Evolutionary conservation across 2,888 invertebrate species (phyloP).

Genomic region (Drosophila testacea): DNA sequence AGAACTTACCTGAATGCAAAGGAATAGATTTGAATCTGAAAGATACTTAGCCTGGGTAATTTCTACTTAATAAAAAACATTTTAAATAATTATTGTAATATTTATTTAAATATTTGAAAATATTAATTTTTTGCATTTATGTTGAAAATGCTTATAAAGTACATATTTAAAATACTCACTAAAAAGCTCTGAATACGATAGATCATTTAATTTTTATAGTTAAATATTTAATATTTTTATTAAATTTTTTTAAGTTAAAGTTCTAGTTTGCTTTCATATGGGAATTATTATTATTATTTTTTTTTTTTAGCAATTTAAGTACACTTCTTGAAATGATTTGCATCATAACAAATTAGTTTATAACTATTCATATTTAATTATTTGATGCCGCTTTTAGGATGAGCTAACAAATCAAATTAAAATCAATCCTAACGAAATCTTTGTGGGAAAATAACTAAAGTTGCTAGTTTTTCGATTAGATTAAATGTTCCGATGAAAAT

Average conservation of each 20-base stretch:
- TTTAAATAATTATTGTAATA: not conserved
- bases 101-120: conserved; percentile 29
- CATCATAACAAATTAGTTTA: conserved; percentile 57
- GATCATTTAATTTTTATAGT: conserved; percentile 39
- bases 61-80: not conserved
- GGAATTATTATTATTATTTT: not conserved
- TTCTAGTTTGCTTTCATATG: conserved; percentile 16
- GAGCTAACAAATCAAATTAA: conserved; percentile 27
- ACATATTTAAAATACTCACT: conserved; percentile 44
- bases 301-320: conserved; percentile 59
- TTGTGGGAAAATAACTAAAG: conserved; percentile 26
- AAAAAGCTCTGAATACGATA: conserved; percentile 50
- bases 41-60: no score
- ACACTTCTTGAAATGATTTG: conserved; percentile 54
- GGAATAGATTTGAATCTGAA: no score
- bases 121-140: conserved; percentile 21
- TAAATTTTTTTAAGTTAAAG: not conserved
- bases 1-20: not conserved
- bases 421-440: conserved; percentile 8
- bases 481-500: conserved; percentile 5
- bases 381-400: conserved; percentile 29
- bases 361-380: conserved; percentile 57
- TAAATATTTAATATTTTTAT: conserved; percentile 9
- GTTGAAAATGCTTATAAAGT: conserved; percentile 35
- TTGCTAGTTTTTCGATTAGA: conserved; percentile 14